Percentiles rank a stretch among this genome's conserved stretches.
phyloP scores from a whole-genome alignment of 2,113 vertebrate species.

The Chaetorhynchus papuensis region DNA sequence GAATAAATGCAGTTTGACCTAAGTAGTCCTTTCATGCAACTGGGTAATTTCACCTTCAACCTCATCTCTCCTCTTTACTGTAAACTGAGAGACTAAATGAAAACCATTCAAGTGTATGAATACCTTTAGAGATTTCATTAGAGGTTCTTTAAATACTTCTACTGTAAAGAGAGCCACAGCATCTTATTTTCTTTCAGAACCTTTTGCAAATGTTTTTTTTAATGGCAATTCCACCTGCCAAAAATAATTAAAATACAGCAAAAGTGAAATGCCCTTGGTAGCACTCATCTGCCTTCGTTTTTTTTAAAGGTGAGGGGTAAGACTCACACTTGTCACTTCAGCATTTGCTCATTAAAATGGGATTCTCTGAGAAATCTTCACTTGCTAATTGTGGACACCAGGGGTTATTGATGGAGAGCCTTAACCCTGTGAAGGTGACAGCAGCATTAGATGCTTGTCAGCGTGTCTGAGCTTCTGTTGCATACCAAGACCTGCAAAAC shows the following conservation, averaged over 20 bases:
- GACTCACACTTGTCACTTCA: background rate
- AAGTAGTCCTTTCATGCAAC: background rate
- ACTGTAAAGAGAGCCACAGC: background rate
- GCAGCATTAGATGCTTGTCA: background rate
- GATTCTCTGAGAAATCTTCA: background rate
- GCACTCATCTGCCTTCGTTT: background rate
- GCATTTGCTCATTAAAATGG: background rate
- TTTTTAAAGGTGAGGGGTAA: background rate
- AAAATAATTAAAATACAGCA: background rate
- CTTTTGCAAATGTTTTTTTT: background rate
- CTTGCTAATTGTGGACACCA: background rate
- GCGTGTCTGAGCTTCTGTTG: background rate
- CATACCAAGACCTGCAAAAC: background rate
- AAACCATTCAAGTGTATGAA: background rate
- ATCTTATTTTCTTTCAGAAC: background rate
- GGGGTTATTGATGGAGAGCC: background rate
- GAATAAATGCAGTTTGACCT: conserved; percentile 4
- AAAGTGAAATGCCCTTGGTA: background rate
- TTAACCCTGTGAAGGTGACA: background rate
- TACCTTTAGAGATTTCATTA: background rate
- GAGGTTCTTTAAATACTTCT: background rate
- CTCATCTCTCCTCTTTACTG: background rate
- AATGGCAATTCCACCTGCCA: background rate
- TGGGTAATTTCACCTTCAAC: background rate
- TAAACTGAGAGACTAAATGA: background rate